Percentiles rank a stretch among this genome's conserved stretches.
Conservation (phyloP, 2,113 vertebrate species). For the Indri indri region DNA sequence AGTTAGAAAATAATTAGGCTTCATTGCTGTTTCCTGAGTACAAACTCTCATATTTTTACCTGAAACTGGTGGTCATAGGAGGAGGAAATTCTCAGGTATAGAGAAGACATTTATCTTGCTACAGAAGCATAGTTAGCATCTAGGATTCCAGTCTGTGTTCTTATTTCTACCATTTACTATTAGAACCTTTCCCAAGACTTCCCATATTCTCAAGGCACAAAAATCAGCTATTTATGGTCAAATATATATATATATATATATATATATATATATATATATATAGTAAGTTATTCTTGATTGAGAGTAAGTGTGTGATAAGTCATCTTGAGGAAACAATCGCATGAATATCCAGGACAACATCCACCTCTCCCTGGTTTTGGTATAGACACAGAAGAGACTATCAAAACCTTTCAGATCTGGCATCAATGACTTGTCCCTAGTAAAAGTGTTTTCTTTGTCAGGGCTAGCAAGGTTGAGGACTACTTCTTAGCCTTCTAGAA, state of each 20-base stretch:
- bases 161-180: not conserved
- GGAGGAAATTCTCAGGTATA: not conserved
- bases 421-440: not conserved
- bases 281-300: not conserved
- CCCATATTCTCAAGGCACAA: not conserved
- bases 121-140: not conserved
- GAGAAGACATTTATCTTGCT: not conserved
- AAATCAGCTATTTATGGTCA: not conserved
- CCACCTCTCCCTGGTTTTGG: not conserved
- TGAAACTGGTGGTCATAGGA: not conserved
- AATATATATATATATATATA: not conserved
- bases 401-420: not conserved
- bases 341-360: not conserved
- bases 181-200: not conserved
- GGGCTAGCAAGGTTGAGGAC: not conserved
- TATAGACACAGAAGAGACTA: not conserved
- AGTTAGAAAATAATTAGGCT: not conserved
- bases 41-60: not conserved
- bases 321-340: not conserved
- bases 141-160: not conserved
- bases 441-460: not conserved
- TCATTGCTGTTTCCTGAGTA: not conserved
- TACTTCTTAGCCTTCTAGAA: not conserved
- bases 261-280: not conserved
- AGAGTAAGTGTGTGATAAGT: not conserved